phyloP scores from a whole-genome alignment of 2,797 vertebrate genomes.

The Enteromius fasciolatus region DNA sequence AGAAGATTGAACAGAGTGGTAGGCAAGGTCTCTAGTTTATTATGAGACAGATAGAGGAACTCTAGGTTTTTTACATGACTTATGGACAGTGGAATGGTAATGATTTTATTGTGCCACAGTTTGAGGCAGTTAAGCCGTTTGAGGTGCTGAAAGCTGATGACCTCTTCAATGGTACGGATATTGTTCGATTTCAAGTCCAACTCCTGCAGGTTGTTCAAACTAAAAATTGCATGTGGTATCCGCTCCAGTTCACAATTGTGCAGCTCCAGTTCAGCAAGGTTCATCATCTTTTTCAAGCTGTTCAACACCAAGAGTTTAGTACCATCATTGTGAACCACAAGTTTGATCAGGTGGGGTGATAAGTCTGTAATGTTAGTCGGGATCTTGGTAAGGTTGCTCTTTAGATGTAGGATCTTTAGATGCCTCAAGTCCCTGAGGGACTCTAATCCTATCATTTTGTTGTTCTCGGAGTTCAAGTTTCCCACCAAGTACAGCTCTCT shows the following conservation, averaged over 20 bases:
- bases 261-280: conserved; percentile 92
- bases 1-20: conserved; percentile 89
- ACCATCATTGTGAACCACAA: conserved; percentile 96
- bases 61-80: conserved; percentile 95
- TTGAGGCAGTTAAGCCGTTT: conserved; percentile 96
- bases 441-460: conserved; percentile 98
- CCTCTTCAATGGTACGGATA: conserved; percentile 96
- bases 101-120: conserved; percentile 98
- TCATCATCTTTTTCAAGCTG: conserved; percentile 98
- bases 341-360: conserved; percentile 91
- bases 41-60: conserved; percentile 94
- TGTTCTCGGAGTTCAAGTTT: conserved; percentile 98
- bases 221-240: conserved; percentile 98
- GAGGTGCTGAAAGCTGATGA: conserved; percentile 98
- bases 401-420: conserved; percentile 92
- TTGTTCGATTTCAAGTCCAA: conserved; percentile 96
- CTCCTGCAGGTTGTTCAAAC: conserved; percentile 94
- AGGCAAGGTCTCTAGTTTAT: conserved; percentile 94
- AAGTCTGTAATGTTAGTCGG: conserved; percentile 98
- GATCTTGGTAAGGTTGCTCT: conserved; percentile 98
- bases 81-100: conserved; percentile 92
- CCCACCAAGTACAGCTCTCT: conserved; percentile 93
- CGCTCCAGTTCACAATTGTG: conserved; percentile 97
- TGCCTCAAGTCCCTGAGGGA: conserved; percentile 94
- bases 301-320: conserved; percentile 96